Base-by-base conservation (phyloP, 30 jellyfish, hydroid and myxozoan genomes). In the Hydractinia symbiolongicarpus region DNA sequence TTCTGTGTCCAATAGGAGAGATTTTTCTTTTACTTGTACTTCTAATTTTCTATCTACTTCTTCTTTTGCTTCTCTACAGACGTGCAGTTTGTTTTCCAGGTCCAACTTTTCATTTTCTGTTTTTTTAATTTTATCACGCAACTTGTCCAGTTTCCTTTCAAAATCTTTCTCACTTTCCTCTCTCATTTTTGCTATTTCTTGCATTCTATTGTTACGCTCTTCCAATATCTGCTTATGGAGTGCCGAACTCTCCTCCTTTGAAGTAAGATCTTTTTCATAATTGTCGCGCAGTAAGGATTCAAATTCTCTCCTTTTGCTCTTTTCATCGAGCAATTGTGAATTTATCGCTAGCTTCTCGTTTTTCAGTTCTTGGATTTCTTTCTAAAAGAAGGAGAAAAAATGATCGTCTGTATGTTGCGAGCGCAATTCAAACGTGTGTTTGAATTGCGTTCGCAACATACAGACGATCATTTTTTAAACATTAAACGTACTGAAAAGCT, bases 181-280 rank as follows among this genome's bases (percentile, higher is more conserved):
- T 55, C 60, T 52, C 20, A 20, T 49, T 56, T 60, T 53, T 5
- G 76, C 5, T 10, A 60, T 60, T 10, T 30, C 78, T 1, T 77
- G 16, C 11, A 60, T 49, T n/a, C 60, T 53, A 16, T 17, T 2
- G 5, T 9, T n/a, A 81, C 44, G 55, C 6, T 83, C 94, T 83
- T 89, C 90, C 62, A 73, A 80, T 66, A 89, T 19, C 67, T 89
- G 96, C 51, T 78, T 84, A 21, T 83, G 88, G 19, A 89, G 76
- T 16, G 10, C 73, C 14, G 94, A 53, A 30, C 84, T 79, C 73
- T 80, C 90, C 0, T 89, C 94, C 80, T 84, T 89, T 7, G 85
- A 76, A 7, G 90, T 44, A 68, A 76, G 44, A 49, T 57, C 73
- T 50, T 79, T 73, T 64, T 89, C 96, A 17, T 77, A 80, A 61